A percentile compares a stretch with the other conserved stretches of the same genome.
Conservation (phyloP, 2,888 invertebrate genomes). For the Limnephilus marmoratus region DNA sequence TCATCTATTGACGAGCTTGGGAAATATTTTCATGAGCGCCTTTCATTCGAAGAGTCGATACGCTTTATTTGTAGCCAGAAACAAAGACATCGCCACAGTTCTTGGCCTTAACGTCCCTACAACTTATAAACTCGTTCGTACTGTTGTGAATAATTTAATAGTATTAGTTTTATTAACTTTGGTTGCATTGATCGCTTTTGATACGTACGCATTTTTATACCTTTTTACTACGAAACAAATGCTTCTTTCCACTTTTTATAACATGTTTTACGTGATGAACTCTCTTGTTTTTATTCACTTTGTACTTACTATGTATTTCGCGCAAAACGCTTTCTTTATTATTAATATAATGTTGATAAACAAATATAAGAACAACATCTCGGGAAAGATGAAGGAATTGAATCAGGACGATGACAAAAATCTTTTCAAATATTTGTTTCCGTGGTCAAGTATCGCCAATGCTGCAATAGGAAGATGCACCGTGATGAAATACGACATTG, state of each 20-base stretch:
- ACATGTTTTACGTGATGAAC: neutral
- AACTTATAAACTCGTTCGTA: neutral
- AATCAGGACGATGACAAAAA: neutral
- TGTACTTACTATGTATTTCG: neutral
- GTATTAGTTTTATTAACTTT: neutral
- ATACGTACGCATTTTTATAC: neutral
- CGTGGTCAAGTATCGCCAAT: neutral
- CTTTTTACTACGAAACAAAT: neutral
- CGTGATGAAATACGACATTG: neutral
- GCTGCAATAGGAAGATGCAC: neutral
- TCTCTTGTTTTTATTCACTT: slow-evolving; percentile 4
- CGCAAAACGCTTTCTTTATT: neutral
- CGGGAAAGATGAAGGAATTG: neutral
- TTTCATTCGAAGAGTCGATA: neutral
- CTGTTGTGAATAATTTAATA: neutral
- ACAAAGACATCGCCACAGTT: neutral
- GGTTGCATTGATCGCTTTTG: neutral
- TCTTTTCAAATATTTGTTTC: neutral
- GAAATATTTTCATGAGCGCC: neutral
- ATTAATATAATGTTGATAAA: neutral
- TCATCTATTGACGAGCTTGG: neutral
- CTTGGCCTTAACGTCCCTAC: neutral
- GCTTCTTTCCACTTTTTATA: neutral
- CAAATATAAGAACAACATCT: neutral
- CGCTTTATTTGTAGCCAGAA: neutral